These are phyloP conservation scores for Erannis defoliaria DNA, from an alignment of 2,888 invertebrate genomes.

Conservation along the genomic window DNA sequence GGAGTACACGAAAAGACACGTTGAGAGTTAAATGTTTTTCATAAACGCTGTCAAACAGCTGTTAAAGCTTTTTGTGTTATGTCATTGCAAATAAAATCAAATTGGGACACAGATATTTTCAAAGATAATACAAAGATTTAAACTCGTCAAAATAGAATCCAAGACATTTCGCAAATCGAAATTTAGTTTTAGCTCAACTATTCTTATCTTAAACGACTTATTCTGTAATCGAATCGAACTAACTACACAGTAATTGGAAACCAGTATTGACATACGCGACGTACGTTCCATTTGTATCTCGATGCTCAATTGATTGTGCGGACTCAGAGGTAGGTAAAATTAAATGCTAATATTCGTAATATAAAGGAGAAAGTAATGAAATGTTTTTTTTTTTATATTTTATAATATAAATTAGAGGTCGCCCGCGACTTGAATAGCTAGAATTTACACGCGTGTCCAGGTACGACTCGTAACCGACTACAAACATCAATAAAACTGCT, in stretches of 20 bases:
- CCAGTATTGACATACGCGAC: not conserved
- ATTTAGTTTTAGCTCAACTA: not conserved
- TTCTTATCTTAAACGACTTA: not conserved
- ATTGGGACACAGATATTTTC: too few relatives aligned
- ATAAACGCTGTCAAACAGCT: too few relatives aligned
- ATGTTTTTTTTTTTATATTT: not conserved
- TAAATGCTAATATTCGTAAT: not conserved
- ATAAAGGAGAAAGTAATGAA: not conserved
- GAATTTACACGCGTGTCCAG: too few relatives aligned
- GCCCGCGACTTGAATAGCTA: too few relatives aligned
- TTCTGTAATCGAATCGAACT: constrained; percentile 3
- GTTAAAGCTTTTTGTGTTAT: too few relatives aligned
- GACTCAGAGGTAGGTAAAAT: not conserved
- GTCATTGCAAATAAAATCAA: too few relatives aligned
- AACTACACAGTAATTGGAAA: constrained; percentile 1
- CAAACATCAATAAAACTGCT: too few relatives aligned
- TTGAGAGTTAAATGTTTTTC: too few relatives aligned
- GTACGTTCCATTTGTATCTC: not conserved
- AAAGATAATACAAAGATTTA: too few relatives aligned
- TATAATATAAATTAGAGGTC: too few relatives aligned
- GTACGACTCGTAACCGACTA: too few relatives aligned
- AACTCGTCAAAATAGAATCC: not conserved
- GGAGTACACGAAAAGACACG: too few relatives aligned
- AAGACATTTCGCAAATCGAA: not conserved
- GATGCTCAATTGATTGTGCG: constrained; percentile 1